Evolutionary conservation across 2,113 vertebrate species (phyloP).

Genomic region (Pollimyrus isidori): DNA sequence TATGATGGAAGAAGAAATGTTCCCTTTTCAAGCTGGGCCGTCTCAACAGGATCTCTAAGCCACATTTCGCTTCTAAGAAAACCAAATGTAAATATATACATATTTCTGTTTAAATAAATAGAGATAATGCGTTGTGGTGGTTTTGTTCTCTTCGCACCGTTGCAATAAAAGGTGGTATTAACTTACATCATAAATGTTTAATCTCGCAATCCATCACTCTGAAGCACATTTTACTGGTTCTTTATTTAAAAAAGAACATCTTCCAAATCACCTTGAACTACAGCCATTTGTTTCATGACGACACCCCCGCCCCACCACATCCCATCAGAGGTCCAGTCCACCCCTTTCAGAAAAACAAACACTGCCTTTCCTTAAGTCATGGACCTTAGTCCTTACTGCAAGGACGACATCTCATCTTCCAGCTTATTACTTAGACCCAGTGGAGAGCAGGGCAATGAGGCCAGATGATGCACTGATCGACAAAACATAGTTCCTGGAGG

Average conservation of each 20-base stretch:
- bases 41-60: constrained; percentile 24
- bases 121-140: constrained; percentile 23
- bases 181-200: neutral
- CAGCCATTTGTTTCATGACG: neutral
- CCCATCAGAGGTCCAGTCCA: neutral
- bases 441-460: constrained; percentile 92
- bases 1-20: constrained; percentile 22
- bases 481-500: constrained; percentile 86
- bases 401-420: neutral
- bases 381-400: neutral
- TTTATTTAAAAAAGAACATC: neutral
- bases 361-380: constrained; percentile 13
- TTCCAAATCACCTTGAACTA: neutral
- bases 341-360: constrained; percentile 6
- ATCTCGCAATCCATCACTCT: neutral
- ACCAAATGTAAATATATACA: constrained; percentile 52
- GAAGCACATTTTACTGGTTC: neutral
- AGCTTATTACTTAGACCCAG: constrained; percentile 84
- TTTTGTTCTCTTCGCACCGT: neutral
- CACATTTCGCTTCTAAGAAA: constrained; percentile 25
- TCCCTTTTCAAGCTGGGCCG: constrained; percentile 16
- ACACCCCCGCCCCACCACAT: neutral
- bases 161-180: neutral
- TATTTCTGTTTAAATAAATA: constrained; percentile 54
- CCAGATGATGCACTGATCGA: constrained; percentile 93